Base-by-base conservation (phyloP, 2,888 invertebrate species). In the Rotaria magnacalcarata region DNA sequence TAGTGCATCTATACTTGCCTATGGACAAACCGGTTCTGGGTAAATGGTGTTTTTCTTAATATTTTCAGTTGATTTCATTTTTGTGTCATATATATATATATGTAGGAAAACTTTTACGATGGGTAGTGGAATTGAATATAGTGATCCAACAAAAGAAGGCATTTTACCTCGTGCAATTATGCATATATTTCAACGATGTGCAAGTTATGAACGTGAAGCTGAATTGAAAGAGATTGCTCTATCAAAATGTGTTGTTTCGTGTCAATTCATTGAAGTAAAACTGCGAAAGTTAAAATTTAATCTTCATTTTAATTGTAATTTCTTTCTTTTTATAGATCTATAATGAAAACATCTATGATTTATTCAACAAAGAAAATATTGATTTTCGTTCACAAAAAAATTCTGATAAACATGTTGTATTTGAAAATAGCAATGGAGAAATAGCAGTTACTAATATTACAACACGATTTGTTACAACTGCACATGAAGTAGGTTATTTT, bases 141-240 rank as follows among this genome's bases (percentile, higher is more conserved):
- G n/a, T 24, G 86, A 86, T 47, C 85, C 86, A 24, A n/a, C 14
- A 5, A 85, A 86, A 52, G 86, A 84, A 24, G 98, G 98, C 47
- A 97, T 99, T 89, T 96, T 99, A 89, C 98, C 98, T 0, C 93
- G 98, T 86, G 97, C 98, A 5, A 96, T 98, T 88, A 93, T 94
- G 80, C 96, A 97, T 89, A 93, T 99, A 85, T 99, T 98, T 91
- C 80, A 80, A 80, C 43, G 80, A 19, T 80, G 80, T 80, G 80
- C 80, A 43, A 80, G 47, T 47, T n/a, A 47, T 47, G 80, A 80
- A 80, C 80, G 24, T 24, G 47, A 80, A 80, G 47, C 80, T 14
- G 80, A 80, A 80, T 43, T 4, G 4, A 93, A 93, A 34, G 94
- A 94, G 1, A 93, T 94, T 87, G 93, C 93, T 54, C 94, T 94